Evolutionary conservation across 2,888 invertebrate genomes (phyloP).

Genomic region (Nipponacmea schrenckii): DNA sequence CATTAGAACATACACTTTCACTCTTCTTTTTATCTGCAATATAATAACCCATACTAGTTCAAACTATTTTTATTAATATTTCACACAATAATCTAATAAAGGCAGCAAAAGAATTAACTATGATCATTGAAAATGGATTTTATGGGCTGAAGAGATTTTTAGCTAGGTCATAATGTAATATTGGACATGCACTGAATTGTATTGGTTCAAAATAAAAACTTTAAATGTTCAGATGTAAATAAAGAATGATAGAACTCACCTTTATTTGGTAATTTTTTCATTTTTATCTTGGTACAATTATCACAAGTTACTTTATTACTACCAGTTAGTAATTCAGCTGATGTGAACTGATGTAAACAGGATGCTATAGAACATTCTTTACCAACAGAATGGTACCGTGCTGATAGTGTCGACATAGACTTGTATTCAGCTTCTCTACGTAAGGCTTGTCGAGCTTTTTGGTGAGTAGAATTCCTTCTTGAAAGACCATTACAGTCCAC

Average conservation of each 20-base stretch:
- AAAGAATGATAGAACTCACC: not conserved
- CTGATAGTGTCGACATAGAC: constrained; percentile 52
- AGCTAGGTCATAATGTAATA: no score
- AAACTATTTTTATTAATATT: no score
- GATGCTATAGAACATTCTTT: constrained; percentile 77
- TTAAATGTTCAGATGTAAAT: no score
- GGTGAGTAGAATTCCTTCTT: not conserved
- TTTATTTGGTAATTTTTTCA: constrained; percentile 25
- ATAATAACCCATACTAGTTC: constrained; percentile 19
- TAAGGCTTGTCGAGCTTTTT: not conserved
- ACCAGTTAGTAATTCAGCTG: constrained; percentile 88
- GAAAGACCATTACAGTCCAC: not conserved
- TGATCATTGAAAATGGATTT: no score
- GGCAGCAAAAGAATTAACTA: not conserved
- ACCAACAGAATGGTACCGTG: constrained; percentile 72
- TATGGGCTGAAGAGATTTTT: no score
- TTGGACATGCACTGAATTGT: no score
- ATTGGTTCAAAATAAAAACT: no score
- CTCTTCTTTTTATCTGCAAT: constrained; percentile 45
- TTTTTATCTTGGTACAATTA: constrained; percentile 76
- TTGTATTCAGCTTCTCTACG: constrained; percentile 29
- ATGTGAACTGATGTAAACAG: constrained; percentile 92
- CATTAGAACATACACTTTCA: constrained; percentile 68
- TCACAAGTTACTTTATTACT: constrained; percentile 94
- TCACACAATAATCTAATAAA: not conserved